Evolutionary conservation across 2,888 invertebrate species (phyloP).

Genomic region (Cantharis flavilabris): DNA sequence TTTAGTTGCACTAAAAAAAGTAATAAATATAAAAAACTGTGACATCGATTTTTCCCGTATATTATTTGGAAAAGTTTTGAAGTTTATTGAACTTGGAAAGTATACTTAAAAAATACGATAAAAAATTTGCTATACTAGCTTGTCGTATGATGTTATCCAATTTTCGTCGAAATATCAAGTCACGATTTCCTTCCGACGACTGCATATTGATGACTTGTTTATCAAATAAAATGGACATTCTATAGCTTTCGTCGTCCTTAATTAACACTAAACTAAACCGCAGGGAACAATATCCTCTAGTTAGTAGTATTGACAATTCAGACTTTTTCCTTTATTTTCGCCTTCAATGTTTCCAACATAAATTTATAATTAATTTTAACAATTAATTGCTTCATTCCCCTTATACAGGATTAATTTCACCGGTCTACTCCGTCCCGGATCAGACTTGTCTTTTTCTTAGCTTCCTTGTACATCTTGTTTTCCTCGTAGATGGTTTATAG

Average conservation of each 20-base stretch:
- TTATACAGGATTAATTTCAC: background rate
- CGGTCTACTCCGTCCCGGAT: background rate
- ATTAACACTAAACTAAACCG: constrained; percentile 14
- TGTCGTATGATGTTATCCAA: background rate
- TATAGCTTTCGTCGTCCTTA: constrained; percentile 6
- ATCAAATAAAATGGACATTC: constrained; percentile 12
- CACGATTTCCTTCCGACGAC: constrained; percentile 15
- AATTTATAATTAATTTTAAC: background rate
- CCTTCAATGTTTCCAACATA: background rate
- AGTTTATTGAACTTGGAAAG: background rate
- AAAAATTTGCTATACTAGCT: background rate
- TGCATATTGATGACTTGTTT: constrained; percentile 24
- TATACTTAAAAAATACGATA: background rate
- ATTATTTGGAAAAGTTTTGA: background rate
- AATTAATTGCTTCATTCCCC: background rate
- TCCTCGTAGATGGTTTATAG: background rate
- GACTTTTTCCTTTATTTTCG: background rate
- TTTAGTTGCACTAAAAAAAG: background rate
- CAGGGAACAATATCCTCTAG: constrained; percentile 11
- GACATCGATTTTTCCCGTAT: background rate
- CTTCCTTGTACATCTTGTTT: background rate
- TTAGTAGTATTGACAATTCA: constrained; percentile 4
- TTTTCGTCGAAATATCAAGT: constrained; percentile 10
- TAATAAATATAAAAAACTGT: background rate
- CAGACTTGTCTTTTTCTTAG: background rate